Evolutionary conservation across 2,113 vertebrate species (phyloP), one percentile per base, ranked within the genome.

Genomic region (Fulica atra): DNA sequence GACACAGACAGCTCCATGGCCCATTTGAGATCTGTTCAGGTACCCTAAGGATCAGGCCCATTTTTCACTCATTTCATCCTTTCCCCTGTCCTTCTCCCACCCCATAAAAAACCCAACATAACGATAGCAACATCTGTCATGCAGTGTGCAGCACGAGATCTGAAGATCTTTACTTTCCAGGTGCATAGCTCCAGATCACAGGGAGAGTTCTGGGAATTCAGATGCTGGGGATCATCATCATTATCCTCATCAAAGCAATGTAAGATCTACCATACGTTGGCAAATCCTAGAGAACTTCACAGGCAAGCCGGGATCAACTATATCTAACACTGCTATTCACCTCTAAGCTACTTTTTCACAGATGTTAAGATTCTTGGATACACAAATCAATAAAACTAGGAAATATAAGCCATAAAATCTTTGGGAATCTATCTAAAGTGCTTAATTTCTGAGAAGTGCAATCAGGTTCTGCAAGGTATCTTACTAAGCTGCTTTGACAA

Each of bases 21-120:
- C 31, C 42, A 19, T 78, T 80, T 95, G 44, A 71, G 53, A 94
- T 77, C 68, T 77, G 53, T 86, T 69, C 61, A 73, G 36, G 48
- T 83, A 80, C 84, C 35, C 16, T 6, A 90, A 77, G 84, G 73
- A 95, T 79, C 0, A 1, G 56, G 21, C 13, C 25, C 9, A 63
- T 89, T 73, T 92, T 91, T 89, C 66, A 92, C 64, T 38, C 6
- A 5, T 68, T 79, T 78, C 68, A 82, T 76, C 40, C 38, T 48
- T 80, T 83, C 11, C 14, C 20, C 33, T 84, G 33, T 24, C 51
- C 19, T 73, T 9, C 46, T 10, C 29, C 36, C 3, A 36, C 50
- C 7, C n/a, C 6, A 2, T 4, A 16, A 16, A n/a, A 46, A 48
- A 1, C 7, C 13, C 10, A 36, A 21, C 18, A 16, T 11, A 63